Conservation (phyloP, 2,888 invertebrate genomes). For the Phrixothrix hirtus region DNA sequence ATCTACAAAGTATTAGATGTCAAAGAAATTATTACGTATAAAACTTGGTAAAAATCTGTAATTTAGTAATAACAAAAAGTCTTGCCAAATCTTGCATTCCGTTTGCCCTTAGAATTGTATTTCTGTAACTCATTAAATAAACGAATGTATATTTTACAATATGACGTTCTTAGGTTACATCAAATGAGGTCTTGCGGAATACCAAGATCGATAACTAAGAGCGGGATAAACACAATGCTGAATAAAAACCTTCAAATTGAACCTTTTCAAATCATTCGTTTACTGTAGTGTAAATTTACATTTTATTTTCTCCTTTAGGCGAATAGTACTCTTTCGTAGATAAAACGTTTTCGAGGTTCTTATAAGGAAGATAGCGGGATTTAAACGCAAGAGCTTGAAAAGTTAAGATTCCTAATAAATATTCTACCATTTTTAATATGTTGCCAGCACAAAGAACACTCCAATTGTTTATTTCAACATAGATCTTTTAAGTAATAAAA, state of each 20-base stretch:
- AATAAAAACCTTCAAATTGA: not conserved
- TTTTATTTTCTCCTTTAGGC: not conserved
- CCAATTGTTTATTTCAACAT: constrained; percentile 12
- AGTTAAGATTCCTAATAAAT: constrained; percentile 10
- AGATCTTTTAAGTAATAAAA: constrained; percentile 30
- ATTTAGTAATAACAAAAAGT: too few relatives aligned
- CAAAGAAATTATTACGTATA: too few relatives aligned
- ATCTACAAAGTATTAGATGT: too few relatives aligned
- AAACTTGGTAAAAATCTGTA: too few relatives aligned
- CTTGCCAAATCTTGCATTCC: too few relatives aligned
- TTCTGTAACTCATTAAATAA: too few relatives aligned
- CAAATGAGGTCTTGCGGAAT: too few relatives aligned
- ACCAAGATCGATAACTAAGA: not conserved
- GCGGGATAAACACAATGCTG: not conserved
- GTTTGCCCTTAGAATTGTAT: too few relatives aligned
- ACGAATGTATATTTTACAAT: too few relatives aligned
- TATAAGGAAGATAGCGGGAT: not conserved
- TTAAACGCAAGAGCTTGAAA: constrained; percentile 4
- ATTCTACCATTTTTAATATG: constrained; percentile 12
- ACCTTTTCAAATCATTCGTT: not conserved
- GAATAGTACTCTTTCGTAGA: not conserved
- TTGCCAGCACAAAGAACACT: constrained; percentile 6
- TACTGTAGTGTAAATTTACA: not conserved
- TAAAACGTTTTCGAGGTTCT: not conserved
- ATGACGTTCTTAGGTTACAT: too few relatives aligned